Conservation (phyloP, 2,888 invertebrate species). For the Nephrotoma flavescens region DNA sequence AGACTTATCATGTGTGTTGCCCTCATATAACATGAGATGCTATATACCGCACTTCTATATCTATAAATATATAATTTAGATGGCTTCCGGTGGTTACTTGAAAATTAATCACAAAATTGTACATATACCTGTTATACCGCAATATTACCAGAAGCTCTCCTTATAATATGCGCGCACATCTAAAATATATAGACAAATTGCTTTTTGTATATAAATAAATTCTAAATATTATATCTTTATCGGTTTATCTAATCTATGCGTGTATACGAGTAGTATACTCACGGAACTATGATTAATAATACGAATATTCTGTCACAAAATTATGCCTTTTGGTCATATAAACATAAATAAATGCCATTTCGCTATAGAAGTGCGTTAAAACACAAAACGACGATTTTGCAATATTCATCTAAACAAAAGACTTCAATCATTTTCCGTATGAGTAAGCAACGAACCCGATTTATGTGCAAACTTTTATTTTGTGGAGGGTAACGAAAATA, state of each 20-base stretch:
- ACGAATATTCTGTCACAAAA: background rate
- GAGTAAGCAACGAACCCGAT: background rate
- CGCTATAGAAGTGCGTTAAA: background rate
- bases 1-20: background rate
- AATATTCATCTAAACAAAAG: background rate
- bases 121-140: background rate
- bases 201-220: background rate
- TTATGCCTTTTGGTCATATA: background rate
- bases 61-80: background rate
- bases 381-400: background rate
- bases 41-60: background rate
- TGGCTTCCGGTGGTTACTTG: background rate
- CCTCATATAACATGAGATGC: background rate
- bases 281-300: too few species aligned
- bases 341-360: background rate
- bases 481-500: background rate
- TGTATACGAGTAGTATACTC: background rate
- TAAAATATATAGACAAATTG: background rate
- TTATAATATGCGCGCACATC: background rate
- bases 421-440: background rate
- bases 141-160: background rate
- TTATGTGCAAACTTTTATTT: background rate
- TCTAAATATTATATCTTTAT: background rate
- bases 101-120: background rate
- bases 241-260: background rate